These are phyloP conservation scores for Leucoptera coffeella DNA, from an alignment of 2,888 invertebrate species.

Conservation along the genomic window DNA sequence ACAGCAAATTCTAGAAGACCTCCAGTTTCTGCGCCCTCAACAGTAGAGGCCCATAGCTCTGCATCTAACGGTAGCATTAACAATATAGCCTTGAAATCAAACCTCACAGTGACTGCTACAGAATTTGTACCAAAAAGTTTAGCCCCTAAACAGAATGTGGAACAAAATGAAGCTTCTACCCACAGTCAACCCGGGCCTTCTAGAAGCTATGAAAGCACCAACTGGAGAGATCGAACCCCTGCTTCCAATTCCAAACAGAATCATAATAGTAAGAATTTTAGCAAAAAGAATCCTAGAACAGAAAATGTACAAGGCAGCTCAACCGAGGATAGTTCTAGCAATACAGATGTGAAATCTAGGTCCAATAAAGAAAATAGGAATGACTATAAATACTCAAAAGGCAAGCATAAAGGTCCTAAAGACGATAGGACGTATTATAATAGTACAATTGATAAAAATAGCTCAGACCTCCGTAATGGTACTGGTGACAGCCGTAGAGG, in stretches of 20 bases:
- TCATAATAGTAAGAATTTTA: slow-evolving; percentile 1
- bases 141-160: slow-evolving; percentile 9
- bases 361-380: slow-evolving; percentile 8
- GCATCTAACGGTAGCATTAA: not conserved
- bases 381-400: slow-evolving; percentile 4
- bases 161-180: slow-evolving; percentile 6
- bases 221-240: slow-evolving; percentile 23
- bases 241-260: not conserved
- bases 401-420: slow-evolving; percentile 8
- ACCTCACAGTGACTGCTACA: slow-evolving; percentile 48
- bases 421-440: slow-evolving; percentile 12
- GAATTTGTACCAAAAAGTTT: slow-evolving; percentile 51
- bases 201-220: too few relatives aligned
- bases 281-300: slow-evolving; percentile 8
- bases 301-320: slow-evolving; percentile 1
- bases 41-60: not conserved
- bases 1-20: slow-evolving; percentile 4
- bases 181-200: too few relatives aligned
- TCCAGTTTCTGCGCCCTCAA: not conserved
- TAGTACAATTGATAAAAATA: not conserved
- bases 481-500: too few relatives aligned
- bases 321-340: not conserved
- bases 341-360: not conserved
- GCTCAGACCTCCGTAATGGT: too few relatives aligned
- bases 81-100: slow-evolving; percentile 30